phyloP scores from a whole-genome alignment of 2,113 vertebrate genomes.

The Salvelinus alpinus region DNA sequence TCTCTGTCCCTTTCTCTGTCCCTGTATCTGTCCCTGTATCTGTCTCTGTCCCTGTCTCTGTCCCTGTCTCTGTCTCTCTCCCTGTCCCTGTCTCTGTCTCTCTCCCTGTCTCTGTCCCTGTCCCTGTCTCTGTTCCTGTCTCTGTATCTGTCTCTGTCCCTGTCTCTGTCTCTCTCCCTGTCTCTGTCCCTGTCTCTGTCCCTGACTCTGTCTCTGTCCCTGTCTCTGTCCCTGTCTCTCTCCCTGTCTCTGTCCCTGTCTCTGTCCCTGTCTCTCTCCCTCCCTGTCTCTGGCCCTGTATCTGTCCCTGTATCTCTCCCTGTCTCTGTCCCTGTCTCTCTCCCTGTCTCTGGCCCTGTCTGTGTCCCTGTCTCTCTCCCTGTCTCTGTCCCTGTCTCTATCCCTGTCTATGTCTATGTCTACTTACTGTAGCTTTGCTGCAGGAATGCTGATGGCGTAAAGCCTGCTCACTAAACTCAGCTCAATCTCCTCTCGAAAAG shows the following conservation, averaged over 20 bases:
- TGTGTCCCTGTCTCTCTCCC: too few species aligned
- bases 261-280: rapidly evolving
- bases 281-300: neutral
- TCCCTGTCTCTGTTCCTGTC: neutral
- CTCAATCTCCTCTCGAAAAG: too few species aligned
- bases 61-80: neutral
- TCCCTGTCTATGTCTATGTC: neutral
- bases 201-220: neutral
- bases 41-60: too few species aligned
- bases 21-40: conserved; percentile 12
- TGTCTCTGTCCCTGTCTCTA: too few species aligned
- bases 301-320: neutral
- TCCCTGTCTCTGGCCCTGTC: neutral
- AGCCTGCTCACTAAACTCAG: too few species aligned
- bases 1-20: neutral
- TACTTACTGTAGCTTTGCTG: too few species aligned
- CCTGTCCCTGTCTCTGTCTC: too few species aligned
- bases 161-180: neutral
- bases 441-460: too few species aligned
- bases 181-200: neutral
- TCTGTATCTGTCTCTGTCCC: conserved; percentile 3
- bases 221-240: conserved; percentile 17
- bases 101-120: neutral
- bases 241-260: neutral
- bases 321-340: neutral